Base-by-base conservation (phyloP, 2,797 vertebrate genomes). In the Selene dorsalis region DNA sequence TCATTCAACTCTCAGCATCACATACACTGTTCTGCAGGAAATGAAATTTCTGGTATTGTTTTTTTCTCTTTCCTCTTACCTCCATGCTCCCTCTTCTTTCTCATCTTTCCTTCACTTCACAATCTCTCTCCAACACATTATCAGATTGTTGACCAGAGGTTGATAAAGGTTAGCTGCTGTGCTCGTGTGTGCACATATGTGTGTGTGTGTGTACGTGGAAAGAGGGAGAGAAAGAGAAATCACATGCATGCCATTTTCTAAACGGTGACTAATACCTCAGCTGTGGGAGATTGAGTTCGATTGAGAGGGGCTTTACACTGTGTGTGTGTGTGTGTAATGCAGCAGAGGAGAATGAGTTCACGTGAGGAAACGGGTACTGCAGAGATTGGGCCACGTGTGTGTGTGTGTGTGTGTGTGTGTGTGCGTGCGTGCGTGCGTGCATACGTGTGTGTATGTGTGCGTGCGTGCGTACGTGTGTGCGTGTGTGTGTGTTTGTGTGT, bases 331-430 rank as follows among this genome's bases (percentile, higher is more conserved):
- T 62, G 70, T 58, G 67, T 18, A 67, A 69, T 83, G 80, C 69
- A 24, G 76, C 68, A 81, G 67, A 53, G 28, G 69, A 50, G 60
- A 73, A 12, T 41, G 69, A 48, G 84, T 88, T 88, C 82, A 86
- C 26, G 61, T 53, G 81, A 86, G 84, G 84, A 84, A 60, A 80
- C 8, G 12, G 20, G 18, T 43, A 39, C 76, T 80, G 84, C 81
- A 73, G 79, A 69, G 73, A 63, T 45, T 3, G 13, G 58, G 16
- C 14, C 48, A n/a, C 60, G 20, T 11, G 41, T 60, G 43, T 75
- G 48, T 59, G 63, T 69, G 56, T 76, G 55, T 78, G 68, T 38
- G 47, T 60, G 43, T 65, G 50, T 69, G 12, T 75, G 18, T 22
- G 38, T 69, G 63, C 65, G 48, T 22, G 47, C n/a, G 55, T 78